Evolutionary conservation across 2,797 vertebrate genomes (phyloP).

Genomic region (Emys orbicularis): DNA sequence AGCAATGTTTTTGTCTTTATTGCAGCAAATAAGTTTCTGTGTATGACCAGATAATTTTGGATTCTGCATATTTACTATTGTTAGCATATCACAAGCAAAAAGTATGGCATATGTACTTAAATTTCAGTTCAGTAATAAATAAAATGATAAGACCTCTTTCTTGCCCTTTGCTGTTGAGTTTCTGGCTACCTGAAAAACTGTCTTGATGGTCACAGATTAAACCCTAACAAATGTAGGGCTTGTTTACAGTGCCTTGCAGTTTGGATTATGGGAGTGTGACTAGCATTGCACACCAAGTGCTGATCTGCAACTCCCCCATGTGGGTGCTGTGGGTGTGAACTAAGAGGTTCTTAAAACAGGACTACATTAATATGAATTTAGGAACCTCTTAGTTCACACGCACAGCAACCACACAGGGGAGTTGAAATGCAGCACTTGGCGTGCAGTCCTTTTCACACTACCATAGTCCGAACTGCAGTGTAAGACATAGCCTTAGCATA

Average conservation of each 20-base stretch:
- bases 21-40: not conserved
- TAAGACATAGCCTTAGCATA: not conserved
- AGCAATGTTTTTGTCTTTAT: not conserved
- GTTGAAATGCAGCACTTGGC: not conserved
- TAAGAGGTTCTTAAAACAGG: not conserved
- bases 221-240: too few species aligned
- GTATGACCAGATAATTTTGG: not conserved
- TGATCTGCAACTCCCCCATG: not conserved
- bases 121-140: not conserved
- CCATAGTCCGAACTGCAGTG: too few species aligned
- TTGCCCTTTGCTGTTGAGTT: too few species aligned
- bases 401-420: too few species aligned
- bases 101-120: not conserved
- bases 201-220: too few species aligned
- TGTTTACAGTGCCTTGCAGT: too few species aligned
- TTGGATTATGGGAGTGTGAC: not conserved
- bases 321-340: not conserved
- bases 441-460: not conserved
- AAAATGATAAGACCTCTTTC: not conserved
- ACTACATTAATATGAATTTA: not conserved
- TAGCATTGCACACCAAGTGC: not conserved
- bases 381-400: too few species aligned
- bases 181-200: too few species aligned
- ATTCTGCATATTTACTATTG: not conserved
- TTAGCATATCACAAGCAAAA: too few species aligned